These are phyloP conservation scores for Leptinotarsa texana DNA, from an alignment of 1,140 invertebrate genomes.

Conservation along the genomic window DNA sequence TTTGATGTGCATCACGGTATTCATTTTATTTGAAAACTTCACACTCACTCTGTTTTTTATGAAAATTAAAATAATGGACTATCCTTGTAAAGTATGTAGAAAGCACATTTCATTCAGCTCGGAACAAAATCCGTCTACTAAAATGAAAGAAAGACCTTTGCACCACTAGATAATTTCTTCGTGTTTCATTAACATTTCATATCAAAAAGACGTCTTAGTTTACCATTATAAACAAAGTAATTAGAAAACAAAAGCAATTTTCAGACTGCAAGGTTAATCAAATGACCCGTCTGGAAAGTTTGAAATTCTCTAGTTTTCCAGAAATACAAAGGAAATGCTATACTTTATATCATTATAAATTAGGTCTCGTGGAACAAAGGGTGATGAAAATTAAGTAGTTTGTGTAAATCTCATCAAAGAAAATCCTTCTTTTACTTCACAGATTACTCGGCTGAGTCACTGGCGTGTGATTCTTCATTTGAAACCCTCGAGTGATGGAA, in stretches of 20 bases:
- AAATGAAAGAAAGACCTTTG: too few species aligned
- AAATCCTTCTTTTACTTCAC: not conserved
- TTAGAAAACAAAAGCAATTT: not conserved
- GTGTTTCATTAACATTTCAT: not conserved
- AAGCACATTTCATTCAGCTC: too few species aligned
- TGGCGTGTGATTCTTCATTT: not conserved
- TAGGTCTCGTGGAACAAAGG: not conserved
- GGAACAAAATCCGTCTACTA: too few species aligned
- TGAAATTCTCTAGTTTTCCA: not conserved
- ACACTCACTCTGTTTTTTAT: too few species aligned
- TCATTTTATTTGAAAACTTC: too few species aligned
- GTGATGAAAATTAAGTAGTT: not conserved
- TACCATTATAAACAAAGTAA: not conserved
- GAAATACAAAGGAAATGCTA: not conserved
- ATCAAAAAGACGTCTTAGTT: not conserved
- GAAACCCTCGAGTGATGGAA: not conserved
- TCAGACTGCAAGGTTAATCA: not conserved
- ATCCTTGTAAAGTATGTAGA: too few species aligned
- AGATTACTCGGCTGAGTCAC: not conserved
- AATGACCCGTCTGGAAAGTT: slow-evolving; percentile 1
- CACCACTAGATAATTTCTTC: too few species aligned
- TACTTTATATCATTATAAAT: not conserved
- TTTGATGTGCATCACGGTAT: too few species aligned
- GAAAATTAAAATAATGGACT: too few species aligned
- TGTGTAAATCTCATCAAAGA: not conserved